Evolutionary conservation across 1,140 invertebrate genomes (phyloP), one percentile per base, ranked within the genome.

Genomic region (Phenacoccus solenopsis): DNA sequence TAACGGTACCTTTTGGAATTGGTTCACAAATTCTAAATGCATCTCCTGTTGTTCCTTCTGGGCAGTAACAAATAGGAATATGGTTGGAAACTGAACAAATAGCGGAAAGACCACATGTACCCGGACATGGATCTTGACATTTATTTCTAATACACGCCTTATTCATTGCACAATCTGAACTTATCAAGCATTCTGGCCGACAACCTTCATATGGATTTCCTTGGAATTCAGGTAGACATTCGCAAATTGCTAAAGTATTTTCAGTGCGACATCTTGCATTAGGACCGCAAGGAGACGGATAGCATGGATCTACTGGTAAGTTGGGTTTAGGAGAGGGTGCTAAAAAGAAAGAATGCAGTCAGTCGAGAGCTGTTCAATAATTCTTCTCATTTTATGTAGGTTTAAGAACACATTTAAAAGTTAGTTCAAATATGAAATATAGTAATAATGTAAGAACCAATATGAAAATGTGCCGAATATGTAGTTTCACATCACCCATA

Each of bases 201-300:
- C 90, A 92, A 28, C 82, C 82, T 69, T 84, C 83, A 74, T 90
- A 88, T 0, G 91, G 90, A 79, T 93, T 90, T 28, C 91, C 92
- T 73, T 88, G 85, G 75, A 89, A 90, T 28, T 87, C 86, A 9
- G 84, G 81, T 49, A 87, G 73, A 76, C 90, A 90, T 71, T 86
- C 83, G 74, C 89, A 90, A 5, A 86, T 78, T 0, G 86, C 84
- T 30, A 80, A 75, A 12, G 79, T 74, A 70, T 80, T 74, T 28
- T 81, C 79, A 59, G 70, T 85, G 3, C 81, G 78, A 71, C 87
- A 88, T 73, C 87, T 83, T 13, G 86, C 86, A 74, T 88, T 87
- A 1, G 82, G 83, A 16, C 86, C 86, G 73, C 86, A 88, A 1
- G 87, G 87, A 38, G 85, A 85, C 7, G 86, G 85, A 69, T 80